Percentiles rank a stretch among this genome's conserved stretches.
Conservation (phyloP, 2,797 vertebrate genomes). For the Takifugu rubripes region DNA sequence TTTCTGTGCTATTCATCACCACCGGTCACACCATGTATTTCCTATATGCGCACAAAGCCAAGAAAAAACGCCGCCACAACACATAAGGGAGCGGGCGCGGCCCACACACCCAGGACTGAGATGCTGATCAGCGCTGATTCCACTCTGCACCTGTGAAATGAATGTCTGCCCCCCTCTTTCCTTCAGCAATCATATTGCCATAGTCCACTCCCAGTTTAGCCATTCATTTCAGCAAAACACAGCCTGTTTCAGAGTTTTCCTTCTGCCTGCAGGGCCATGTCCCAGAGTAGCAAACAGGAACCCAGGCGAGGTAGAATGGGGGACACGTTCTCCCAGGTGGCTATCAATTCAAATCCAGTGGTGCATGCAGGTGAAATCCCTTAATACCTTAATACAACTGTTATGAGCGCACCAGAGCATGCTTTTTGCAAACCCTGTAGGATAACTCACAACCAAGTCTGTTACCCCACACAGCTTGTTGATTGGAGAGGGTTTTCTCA, state of each 20-base stretch:
- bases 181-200: conserved; percentile 56
- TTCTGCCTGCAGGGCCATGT: conserved; percentile 41
- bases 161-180: conserved; percentile 54
- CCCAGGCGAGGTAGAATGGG: conserved; percentile 68
- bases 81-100: conserved; percentile 57
- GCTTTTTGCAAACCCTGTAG: conserved; percentile 34
- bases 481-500: conserved; percentile 45
- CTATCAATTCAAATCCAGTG: conserved; percentile 39
- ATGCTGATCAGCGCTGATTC: conserved; percentile 45
- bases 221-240: conserved; percentile 66
- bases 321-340: conserved; percentile 56
- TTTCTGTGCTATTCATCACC: conserved; percentile 77
- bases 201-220: conserved; percentile 47
- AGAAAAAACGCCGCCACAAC: conserved; percentile 68
- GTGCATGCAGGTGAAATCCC: conserved; percentile 37
- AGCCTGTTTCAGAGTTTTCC: conserved; percentile 52
- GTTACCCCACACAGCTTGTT: conserved; percentile 40
- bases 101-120: conserved; percentile 27
- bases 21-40: conserved; percentile 76
- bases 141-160: conserved; percentile 66
- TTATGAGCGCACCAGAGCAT: conserved; percentile 15
- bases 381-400: conserved; percentile 20
- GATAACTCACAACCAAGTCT: conserved; percentile 44
- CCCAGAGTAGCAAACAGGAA: conserved; percentile 46
- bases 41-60: conserved; percentile 76